These are phyloP conservation scores for Diorhabda elongata DNA, from an alignment of 1,140 invertebrate genomes.

Conservation along the genomic window DNA sequence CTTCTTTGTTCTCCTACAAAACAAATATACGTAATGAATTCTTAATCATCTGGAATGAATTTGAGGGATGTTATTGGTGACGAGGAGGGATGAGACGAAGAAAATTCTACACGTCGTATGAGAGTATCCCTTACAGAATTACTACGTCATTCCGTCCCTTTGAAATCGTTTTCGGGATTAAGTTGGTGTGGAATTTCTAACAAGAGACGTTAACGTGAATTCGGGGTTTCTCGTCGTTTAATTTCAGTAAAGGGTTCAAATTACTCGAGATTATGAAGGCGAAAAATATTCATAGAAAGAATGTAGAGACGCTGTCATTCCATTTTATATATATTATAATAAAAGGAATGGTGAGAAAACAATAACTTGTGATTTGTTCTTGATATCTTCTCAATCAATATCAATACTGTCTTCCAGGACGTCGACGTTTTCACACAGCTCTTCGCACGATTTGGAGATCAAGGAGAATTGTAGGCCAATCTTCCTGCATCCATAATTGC, in stretches of 20 bases:
- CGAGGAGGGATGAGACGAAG: neutral
- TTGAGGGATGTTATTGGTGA: neutral
- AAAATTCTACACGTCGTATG: neutral
- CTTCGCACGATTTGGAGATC: no score
- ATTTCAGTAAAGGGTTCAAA: neutral
- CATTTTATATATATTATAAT: no score
- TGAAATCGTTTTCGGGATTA: neutral
- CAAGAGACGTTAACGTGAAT: neutral
- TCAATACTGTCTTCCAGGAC: no score
- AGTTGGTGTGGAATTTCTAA: constrained; percentile 2
- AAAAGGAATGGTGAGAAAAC: no score
- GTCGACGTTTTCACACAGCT: no score
- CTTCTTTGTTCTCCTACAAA: neutral
- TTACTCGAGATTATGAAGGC: neutral
- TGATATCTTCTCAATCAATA: no score
- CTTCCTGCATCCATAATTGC: no score
- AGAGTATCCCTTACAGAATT: neutral
- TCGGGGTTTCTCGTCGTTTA: neutral
- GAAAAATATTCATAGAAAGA: neutral
- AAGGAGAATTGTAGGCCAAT: no score
- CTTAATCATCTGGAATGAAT: neutral
- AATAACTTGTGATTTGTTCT: no score
- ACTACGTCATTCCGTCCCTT: neutral
- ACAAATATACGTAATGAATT: neutral
- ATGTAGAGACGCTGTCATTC: neutral